Evolutionary conservation across 2,113 vertebrate genomes (phyloP), one percentile per base, ranked within the genome.

Genomic region (Eonycteris spelaea): DNA sequence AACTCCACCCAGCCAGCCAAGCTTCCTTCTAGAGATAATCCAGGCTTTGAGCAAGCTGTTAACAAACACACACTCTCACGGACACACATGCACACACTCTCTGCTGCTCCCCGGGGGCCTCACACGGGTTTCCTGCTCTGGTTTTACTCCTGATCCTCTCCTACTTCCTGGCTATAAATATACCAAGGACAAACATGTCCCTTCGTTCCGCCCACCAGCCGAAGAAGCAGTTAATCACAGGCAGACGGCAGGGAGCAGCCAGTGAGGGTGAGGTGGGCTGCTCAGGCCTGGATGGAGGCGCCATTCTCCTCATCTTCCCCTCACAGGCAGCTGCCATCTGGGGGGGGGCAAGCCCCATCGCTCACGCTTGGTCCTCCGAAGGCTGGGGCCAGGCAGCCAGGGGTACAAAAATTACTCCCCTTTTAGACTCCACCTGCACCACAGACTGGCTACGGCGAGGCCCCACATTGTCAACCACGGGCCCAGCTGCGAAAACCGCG

Each of bases 121-220:
- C 24, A 16, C 21, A 71, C 51, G 40, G 35, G 67, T 75, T 80
- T 51, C 24, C 19, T 70, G 22, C 26, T 68, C 68, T 84, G 53
- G 40, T 51, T 71, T 70, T 57, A n/a, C 70, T 79, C 57, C 2
- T n/a, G 67, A 91, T 38, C 55, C 43, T 65, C 73, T 40, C 85
- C 70, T 79, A 51, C 16, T 65, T 92, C 86, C 33, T 9, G 33
- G 43, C 40, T 57, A 57, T 84, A 87, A 84, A 88, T 63, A 93
- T 2, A 30, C 22, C 59, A 87, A 67, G 24, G 43, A 71, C 80
- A 88, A 91, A 74, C 38, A 33, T 11, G 7, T 45, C 71, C 73
- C 77, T 79, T 19, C 45, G 55, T 86, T 82, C 63, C 65, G 38
- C 74, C 68, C 4, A 48, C 43, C 28, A 11, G 59, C 71, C 71